Evolutionary conservation across 2,797 vertebrate genomes (phyloP).

Genomic region (Dipus sagitta): DNA sequence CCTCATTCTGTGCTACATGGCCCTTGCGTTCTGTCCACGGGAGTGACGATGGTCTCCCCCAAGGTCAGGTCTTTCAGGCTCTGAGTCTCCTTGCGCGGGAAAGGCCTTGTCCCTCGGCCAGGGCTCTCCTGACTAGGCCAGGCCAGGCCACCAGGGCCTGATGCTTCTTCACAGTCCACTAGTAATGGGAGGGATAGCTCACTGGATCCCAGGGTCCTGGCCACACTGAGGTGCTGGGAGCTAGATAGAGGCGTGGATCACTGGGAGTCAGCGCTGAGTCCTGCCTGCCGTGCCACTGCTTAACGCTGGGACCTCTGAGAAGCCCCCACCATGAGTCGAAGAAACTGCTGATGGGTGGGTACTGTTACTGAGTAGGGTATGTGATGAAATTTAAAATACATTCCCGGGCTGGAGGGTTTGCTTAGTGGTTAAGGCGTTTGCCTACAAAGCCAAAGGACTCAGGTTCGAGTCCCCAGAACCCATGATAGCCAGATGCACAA

Average conservation of each 20-base stretch:
- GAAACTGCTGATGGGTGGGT: not conserved
- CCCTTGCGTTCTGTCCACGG: not conserved
- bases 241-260: not conserved
- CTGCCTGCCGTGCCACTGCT: not conserved
- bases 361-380: not conserved
- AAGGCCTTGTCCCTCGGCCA: not conserved
- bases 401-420: too few relatives aligned
- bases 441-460: too few relatives aligned
- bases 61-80: not conserved
- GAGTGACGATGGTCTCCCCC: not conserved
- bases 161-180: not conserved
- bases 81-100: not conserved
- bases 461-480: too few relatives aligned
- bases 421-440: too few relatives aligned
- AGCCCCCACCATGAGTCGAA: too few relatives aligned
- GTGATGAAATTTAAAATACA: too few relatives aligned
- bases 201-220: not conserved
- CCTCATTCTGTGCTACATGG: not conserved
- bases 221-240: not conserved
- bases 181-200: not conserved
- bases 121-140: not conserved
- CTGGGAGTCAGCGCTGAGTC: not conserved
- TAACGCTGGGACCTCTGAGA: not conserved
- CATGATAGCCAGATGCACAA: too few relatives aligned
- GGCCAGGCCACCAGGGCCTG: not conserved